Base-by-base conservation (phyloP, 2,113 vertebrate genomes). In the Misgurnus anguillicaudatus region DNA sequence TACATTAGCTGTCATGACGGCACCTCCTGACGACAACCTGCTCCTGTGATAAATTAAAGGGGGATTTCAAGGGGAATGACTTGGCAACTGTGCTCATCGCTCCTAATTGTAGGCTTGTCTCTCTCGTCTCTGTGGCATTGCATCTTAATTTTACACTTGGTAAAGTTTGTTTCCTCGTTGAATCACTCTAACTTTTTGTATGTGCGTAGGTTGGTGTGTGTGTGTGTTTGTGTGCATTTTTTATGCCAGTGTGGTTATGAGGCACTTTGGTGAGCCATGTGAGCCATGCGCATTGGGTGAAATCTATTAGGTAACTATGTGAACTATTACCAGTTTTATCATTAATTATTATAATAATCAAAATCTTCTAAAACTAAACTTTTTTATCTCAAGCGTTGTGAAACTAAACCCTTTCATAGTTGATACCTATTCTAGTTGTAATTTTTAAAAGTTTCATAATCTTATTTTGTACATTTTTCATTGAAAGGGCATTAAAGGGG, bases 21-120 rank as follows among this genome's bases (percentile, higher is more conserved):
- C n/a, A 64, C 77, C 75, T 60, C 68, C 63, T 8, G 21, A 48
- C 5, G 80, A 82, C 71, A 76, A 39, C 31, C 24, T 45, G 64
- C 73, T 80, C 36, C 24, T 42, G 51, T 86, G 85, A 86, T 86
- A 80, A 77, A 86, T 84, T 82, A 82, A 80, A 80, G 74, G 80
- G 77, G 78, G 74, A 80, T 82, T 82, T 84, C 77, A 86, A 84
- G 82, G 82, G 82, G 82, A 82, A 78, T 74, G 65, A 73, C 58
- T 82, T 84, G 79, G 85, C 77, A 81, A 61, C 81, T n/a, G 38
- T 72, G 47, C 68, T 75, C 60, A 61, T 70, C 79, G 24, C 48
- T 60, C 68, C 76, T 82, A 78, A 80, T 69, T 82, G 82, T 66
- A 48, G 60, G 67, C 75, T 65, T 62, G 60, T 73, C 66, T 77